Conservation (phyloP, 2,888 invertebrate genomes). For the Herminia tarsipennalis region DNA sequence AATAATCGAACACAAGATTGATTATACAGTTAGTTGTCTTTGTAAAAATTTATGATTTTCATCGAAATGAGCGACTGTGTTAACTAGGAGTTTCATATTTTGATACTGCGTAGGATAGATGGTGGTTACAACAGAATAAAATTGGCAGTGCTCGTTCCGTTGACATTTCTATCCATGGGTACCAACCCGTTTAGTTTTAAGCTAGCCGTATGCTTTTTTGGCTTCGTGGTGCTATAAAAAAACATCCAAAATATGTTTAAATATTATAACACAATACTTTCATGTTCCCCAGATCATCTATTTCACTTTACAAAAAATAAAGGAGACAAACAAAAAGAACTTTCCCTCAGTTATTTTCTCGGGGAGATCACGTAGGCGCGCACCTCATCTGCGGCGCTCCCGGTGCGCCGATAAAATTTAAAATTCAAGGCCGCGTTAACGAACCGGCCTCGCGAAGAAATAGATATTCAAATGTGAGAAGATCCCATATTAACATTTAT, state of each 20-base stretch:
- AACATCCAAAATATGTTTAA: neutral
- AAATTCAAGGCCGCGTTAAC: constrained; percentile 86
- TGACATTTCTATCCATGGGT: too few relatives aligned
- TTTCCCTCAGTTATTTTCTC: constrained; percentile 75
- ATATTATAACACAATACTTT: constrained; percentile 19
- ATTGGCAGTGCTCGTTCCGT: too few relatives aligned
- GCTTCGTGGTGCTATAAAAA: neutral
- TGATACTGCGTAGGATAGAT: too few relatives aligned
- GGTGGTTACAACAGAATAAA: too few relatives aligned
- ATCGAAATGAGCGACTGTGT: too few relatives aligned
- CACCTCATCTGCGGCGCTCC: constrained; percentile 82
- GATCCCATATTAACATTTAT: constrained; percentile 86
- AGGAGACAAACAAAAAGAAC: constrained; percentile 73
- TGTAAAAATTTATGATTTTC: too few relatives aligned
- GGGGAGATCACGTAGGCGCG: constrained; percentile 82
- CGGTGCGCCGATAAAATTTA: constrained; percentile 83
- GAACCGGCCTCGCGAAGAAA: constrained; percentile 85
- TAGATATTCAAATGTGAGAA: constrained; percentile 85
- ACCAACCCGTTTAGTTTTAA: too few relatives aligned
- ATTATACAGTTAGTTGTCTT: too few relatives aligned
- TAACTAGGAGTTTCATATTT: too few relatives aligned
- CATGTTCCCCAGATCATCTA: constrained; percentile 45
- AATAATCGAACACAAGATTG: too few relatives aligned
- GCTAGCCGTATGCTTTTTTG: too few relatives aligned
- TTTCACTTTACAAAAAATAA: constrained; percentile 62